Conservation (phyloP, 2,797 vertebrate species). For the Choloepus didactylus region DNA sequence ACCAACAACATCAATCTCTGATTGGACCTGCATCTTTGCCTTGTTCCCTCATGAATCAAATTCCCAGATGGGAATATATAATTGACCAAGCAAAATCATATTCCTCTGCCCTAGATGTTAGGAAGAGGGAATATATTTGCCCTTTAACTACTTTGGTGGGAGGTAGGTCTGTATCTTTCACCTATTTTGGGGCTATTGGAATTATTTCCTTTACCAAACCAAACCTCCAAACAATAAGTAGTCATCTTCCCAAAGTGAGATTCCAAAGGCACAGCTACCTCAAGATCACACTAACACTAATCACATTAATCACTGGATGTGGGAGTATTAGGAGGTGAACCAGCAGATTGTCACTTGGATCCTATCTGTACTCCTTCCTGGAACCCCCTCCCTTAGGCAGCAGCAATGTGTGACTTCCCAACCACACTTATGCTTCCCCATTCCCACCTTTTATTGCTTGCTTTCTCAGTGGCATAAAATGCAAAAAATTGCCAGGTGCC, state of each 20-base stretch:
- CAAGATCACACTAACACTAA: not conserved
- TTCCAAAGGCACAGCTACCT: not conserved
- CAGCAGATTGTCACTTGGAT: not conserved
- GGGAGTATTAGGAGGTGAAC: not conserved
- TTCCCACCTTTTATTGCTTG: not conserved
- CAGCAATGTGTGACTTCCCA: not conserved
- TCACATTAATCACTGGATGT: not conserved
- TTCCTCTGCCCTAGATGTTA: not conserved
- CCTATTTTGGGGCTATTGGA: not conserved
- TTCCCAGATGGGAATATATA: not conserved
- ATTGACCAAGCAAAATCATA: not conserved
- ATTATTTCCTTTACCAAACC: not conserved
- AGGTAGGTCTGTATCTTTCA: not conserved
- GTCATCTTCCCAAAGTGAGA: not conserved
- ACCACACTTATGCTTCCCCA: no score
- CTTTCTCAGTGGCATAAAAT: not conserved
- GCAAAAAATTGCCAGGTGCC: not conserved
- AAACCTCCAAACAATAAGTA: not conserved
- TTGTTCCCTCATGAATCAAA: not conserved
- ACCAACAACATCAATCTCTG: not conserved
- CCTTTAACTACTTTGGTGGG: not conserved
- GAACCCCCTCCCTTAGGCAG: not conserved
- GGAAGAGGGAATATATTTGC: not conserved
- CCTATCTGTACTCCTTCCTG: not conserved
- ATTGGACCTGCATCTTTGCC: not conserved